Evolutionary conservation across 2,797 vertebrate genomes (phyloP), one percentile per base, ranked within the genome.

Genomic region (Novumbra hubbsi): DNA sequence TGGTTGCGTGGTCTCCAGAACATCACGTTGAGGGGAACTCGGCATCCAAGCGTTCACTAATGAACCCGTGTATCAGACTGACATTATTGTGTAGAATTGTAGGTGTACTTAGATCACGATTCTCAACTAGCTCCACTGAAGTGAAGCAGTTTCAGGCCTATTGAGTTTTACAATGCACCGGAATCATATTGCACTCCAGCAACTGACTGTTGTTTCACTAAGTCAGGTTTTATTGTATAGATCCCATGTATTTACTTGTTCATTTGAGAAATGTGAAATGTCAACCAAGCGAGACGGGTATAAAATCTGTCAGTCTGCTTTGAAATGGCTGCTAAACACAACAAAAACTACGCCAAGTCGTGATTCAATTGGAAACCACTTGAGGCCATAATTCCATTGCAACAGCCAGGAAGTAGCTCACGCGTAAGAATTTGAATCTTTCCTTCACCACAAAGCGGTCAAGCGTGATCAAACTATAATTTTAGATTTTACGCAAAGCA

Each of bases 161-260:
- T 63, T 41, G 45, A 24, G 14, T n/a, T 66, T 73, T 74, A 60
- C 11, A 34, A n/a, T 70, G 30, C 21, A 21, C 67, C 7, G 19
- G 5, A 1, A 3, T 48, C 28, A 49, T 12, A 49, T 30, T 41
- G 14, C 21, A 69, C 24, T 5, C 41, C 38, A 15, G n/a, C 19
- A 5, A 68, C 11, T 24, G 2, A 41, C n/a, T 24, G 64, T 34
- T 2, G 24, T 30, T 73, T 65, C 67, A 48, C 41, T 12, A 24
- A 7, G 15, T 67, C 19, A 45, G 1, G 41, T 45, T 45, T 11
- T 12, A 45, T 45, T 45, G 12, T 45, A 14, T 67, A 55, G 49
- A 27, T 55, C 66, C 48, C 16, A 19, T 34, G 21, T 55, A 38
- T 7, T 19, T 55, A 55, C 67, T 66, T 30, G 7, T 17, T 27